Evolutionary conservation across 2,113 vertebrate genomes (phyloP), one percentile per base, ranked within the genome.

Genomic region (Larimichthys polyactis): DNA sequence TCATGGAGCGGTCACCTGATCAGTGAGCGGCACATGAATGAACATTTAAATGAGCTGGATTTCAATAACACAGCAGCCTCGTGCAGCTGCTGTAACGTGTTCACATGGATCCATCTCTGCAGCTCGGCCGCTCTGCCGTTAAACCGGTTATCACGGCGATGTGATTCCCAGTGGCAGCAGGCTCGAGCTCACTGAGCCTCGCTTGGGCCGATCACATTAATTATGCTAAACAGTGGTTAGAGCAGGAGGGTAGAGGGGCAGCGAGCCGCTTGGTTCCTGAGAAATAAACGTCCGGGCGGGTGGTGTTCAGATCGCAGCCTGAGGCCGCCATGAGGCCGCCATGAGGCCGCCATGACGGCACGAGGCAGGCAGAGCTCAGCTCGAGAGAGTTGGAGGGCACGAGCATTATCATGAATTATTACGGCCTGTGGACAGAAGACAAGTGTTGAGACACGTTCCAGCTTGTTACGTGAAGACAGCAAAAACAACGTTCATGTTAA

Each of bases 181-280:
- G 80, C 91, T 84, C 62, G 63, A 80, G 82, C 83, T 75, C 81
- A 5, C 78, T 66, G 87, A 86, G 89, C 82, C 82, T 80, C n/a
- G 92, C 93, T 15, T 92, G 84, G 84, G 75, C 88, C 90, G 86
- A 94, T 96, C 96, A 96, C 93, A 96, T 96, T 95, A 96, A 97
- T 96, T 97, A 96, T 96, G 96, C 79, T 96, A 96, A 96, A 91
- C 87, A 94, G 89, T 57, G 66, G 83, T 87, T 84, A 90, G 82
- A 89, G 60, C 78, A 81, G 46, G 67, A 48, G 81, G 29, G 6
- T 55, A 17, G 22, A 9, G 10, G 16, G 24, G 63, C 4, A 2
- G 3, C 5, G 65, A 59, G 72, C 55, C 1, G 43, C 60, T 20
- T 83, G 46, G 57, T 80, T 74, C 55, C 69, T 54, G 43, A 75